Evolutionary conservation across 2,888 invertebrate genomes (phyloP), one percentile per base, ranked within the genome.

Genomic region (Melinaea menophilus): DNA sequence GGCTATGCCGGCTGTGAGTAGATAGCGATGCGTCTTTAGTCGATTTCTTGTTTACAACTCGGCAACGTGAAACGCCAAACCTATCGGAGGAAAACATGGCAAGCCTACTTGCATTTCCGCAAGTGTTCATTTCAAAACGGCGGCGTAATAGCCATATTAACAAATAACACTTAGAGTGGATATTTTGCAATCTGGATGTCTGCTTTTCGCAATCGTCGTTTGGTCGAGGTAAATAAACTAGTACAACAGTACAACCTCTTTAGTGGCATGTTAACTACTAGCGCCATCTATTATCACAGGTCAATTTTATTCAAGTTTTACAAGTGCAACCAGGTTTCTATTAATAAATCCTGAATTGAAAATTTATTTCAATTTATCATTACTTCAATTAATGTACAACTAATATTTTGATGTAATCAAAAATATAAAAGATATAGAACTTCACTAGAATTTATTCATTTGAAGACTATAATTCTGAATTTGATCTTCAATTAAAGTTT

Each of bases 1-100:
- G 89, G 88, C 86, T 81, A 76, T 77, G 80, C 87, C 88, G 88
- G 83, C 83, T 87, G 79, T 89, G 86, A 71, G 72, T 72, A 55
- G 65, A 60, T 67, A 59, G 61, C 46, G 63, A 61, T 65, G 66
- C 59, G 69, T 66, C 63, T 67, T 60, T 69, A 73, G 73, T 71
- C 77, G 77, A 75, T 79, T 82, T 84, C 84, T 84, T 86, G 85
- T 86, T 86, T 86, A 86, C 84, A 79, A 61, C 61, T 58, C 55
- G 61, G 69, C 63, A 65, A 67, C 77, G 74, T 75, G 76, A 72
- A 72, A 68, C 68, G 75, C 71, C 72, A 80, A 86, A 73, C 82
- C 87, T 81, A 78, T 76, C 79, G 75, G 73, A 73, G 76, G 76
- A 76, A 83, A 85, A 82, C 79, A 81, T 74, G 75, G 74, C 76